These are phyloP conservation scores for Congeria kusceri DNA, from an alignment of 2,888 invertebrate species.

Conservation along the genomic window DNA sequence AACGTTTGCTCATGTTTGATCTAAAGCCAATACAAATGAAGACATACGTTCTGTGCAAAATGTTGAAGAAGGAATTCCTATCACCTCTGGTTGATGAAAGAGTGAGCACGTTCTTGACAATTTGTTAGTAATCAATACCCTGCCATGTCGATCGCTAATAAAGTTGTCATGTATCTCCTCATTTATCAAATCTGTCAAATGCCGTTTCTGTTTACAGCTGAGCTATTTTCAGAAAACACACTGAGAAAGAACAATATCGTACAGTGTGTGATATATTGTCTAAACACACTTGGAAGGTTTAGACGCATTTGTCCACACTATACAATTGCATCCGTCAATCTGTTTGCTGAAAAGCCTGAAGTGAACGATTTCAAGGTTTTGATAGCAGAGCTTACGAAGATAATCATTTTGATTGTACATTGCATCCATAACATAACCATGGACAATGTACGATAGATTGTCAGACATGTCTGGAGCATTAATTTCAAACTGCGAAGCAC, in stretches of 20 bases:
- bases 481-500: no score
- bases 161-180: no score
- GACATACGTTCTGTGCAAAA: not conserved
- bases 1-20: not conserved
- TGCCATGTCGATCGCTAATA: no score
- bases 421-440: no score
- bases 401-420: no score
- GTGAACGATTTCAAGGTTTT: no score
- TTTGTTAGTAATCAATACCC: no score
- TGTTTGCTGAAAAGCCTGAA: not conserved
- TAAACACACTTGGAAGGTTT: not conserved
- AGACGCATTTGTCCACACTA: not conserved
- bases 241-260: not conserved
- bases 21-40: not conserved
- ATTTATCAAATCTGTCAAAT: not conserved
- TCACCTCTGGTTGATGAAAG: not conserved
- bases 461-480: no score
- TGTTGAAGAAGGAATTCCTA: not conserved
- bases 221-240: not conserved
- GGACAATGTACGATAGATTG: no score
- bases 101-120: not conserved
- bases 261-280: not conserved
- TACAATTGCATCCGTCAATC: not conserved
- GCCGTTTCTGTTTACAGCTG: not conserved
- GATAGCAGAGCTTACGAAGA: no score